Evolutionary conservation across 2,888 invertebrate genomes (phyloP).

Genomic region (Agrochola lota): DNA sequence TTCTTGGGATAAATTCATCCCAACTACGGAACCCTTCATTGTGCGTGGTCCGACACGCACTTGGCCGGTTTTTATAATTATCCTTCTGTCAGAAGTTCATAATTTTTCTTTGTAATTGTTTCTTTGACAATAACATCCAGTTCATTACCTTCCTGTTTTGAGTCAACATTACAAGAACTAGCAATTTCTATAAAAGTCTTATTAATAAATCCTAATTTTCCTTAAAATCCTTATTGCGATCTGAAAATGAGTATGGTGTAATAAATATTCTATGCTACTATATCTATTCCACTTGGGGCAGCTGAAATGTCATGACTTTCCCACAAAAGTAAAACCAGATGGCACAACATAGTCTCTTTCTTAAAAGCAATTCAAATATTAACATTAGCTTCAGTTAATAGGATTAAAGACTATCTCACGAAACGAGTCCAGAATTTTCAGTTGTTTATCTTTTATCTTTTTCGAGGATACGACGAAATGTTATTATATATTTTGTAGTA

Average conservation of each 20-base stretch:
- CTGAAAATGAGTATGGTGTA: not conserved
- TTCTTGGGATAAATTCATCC: too few species aligned
- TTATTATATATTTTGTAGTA: slow-evolving; percentile 42
- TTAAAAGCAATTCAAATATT: slow-evolving; percentile 57
- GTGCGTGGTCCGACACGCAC: too few species aligned
- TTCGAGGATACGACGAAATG: slow-evolving; percentile 38
- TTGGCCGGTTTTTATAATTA: too few species aligned
- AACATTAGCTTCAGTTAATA: slow-evolving; percentile 48
- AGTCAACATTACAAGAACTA: not conserved
- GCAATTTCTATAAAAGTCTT: not conserved
- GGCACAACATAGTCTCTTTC: slow-evolving; percentile 25
- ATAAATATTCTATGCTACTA: not conserved
- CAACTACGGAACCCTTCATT: too few species aligned
- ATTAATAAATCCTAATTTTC: not conserved
- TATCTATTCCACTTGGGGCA: not conserved
- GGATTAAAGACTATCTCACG: slow-evolving; percentile 46
- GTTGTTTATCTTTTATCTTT: slow-evolving; percentile 52
- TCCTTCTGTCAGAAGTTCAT: not conserved
- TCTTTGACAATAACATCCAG: not conserved
- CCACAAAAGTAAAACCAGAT: slow-evolving; percentile 18
- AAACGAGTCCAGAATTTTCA: slow-evolving; percentile 36
- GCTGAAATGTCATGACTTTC: not conserved
- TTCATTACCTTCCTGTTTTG: not conserved
- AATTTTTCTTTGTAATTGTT: not conserved
- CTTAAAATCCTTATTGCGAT: too few species aligned